Conservation (phyloP, 1,140 invertebrate species). For the Plodia interpunctella region DNA sequence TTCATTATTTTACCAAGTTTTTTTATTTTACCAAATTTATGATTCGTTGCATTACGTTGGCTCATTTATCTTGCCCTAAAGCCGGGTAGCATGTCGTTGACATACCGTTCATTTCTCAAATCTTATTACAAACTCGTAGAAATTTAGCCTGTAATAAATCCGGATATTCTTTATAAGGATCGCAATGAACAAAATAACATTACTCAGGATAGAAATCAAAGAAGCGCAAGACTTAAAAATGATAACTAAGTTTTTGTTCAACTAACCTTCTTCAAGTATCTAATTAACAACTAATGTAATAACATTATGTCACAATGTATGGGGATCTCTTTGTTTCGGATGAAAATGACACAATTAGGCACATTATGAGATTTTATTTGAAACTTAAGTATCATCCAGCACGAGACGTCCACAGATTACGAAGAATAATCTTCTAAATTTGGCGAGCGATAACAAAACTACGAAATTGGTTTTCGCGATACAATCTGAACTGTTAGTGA, state of each 20-base stretch:
- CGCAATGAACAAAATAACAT: not conserved
- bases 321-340: too few species aligned
- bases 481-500: conserved; percentile 59
- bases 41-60: conserved; percentile 47
- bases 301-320: too few species aligned
- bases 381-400: not conserved
- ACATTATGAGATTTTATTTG: not conserved
- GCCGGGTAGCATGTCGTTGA: conserved; percentile 54
- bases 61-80: conserved; percentile 58
- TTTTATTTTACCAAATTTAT: conserved; percentile 30
- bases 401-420: conserved; percentile 26
- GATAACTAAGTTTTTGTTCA: too few species aligned
- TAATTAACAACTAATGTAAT: too few species aligned
- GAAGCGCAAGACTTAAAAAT: too few species aligned
- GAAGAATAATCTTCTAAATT: conserved; percentile 66
- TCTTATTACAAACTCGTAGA: conserved; percentile 53
- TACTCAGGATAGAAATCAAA: too few species aligned
- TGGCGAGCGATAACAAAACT: conserved; percentile 66
- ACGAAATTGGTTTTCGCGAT: conserved; percentile 75
- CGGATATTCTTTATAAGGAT: not conserved
- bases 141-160: conserved; percentile 50
- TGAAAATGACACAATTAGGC: too few species aligned
- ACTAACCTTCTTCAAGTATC: too few species aligned
- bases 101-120: conserved; percentile 63
- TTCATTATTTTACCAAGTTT: conserved; percentile 9